Percentiles rank a stretch among this genome's conserved stretches.
These are phyloP conservation scores for Stenopsyche tienmushanensis DNA, from an alignment of 1,140 invertebrate species.

Conservation along the genomic window DNA sequence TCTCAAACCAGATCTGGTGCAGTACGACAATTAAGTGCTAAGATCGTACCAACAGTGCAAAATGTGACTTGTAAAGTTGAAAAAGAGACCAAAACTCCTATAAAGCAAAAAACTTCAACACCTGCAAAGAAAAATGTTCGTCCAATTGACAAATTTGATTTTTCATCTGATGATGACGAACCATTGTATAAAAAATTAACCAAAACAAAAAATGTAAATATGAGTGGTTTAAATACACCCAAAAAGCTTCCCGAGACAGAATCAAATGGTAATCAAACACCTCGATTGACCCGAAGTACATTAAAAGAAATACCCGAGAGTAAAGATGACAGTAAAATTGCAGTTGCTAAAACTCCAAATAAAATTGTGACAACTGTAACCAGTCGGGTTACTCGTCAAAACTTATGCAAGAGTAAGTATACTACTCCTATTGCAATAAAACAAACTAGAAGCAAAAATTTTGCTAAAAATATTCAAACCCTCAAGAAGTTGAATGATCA, in stretches of 20 bases:
- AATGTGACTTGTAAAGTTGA: constrained; percentile 36
- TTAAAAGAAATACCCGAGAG: not conserved
- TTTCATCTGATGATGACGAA: constrained; percentile 50
- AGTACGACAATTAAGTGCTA: constrained; percentile 2
- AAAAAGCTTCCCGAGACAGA: no score
- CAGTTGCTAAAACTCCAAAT: not conserved
- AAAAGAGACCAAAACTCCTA: constrained; percentile 41
- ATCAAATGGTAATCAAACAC: no score
- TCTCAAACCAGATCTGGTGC: constrained; percentile 8
- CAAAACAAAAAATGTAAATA: not conserved
- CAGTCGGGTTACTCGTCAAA: constrained; percentile 17
- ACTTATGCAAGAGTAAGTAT: not conserved
- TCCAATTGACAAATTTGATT: constrained; percentile 42
- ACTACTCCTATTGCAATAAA: not conserved
- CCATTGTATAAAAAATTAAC: constrained; percentile 43
- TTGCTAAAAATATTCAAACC: not conserved
- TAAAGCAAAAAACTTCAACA: no score
- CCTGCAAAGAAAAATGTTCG: constrained; percentile 24
- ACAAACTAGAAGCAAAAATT: constrained; percentile 13
- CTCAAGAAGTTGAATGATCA: not conserved
- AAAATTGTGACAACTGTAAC: constrained; percentile 34
- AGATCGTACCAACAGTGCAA: not conserved
- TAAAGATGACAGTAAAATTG: not conserved
- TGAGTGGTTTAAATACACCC: not conserved
- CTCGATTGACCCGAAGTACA: not conserved